These are phyloP conservation scores for Cynoglossus semilaevis DNA, from an alignment of 2,113 vertebrate genomes.

Conservation along the genomic window DNA sequence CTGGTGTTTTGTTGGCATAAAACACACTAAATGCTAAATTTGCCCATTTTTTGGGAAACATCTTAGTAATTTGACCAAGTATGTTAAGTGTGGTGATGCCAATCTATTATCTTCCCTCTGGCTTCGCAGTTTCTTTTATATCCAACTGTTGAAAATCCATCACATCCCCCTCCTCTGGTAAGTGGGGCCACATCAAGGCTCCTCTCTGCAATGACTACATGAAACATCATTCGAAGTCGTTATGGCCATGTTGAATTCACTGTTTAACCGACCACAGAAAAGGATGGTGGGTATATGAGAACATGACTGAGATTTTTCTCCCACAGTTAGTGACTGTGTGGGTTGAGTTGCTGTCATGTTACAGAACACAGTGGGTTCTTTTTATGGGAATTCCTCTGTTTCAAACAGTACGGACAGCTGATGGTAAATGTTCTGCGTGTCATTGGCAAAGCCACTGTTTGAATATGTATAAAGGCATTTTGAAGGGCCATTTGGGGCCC, in stretches of 20 bases:
- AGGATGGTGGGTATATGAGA: slow-evolving; percentile 22
- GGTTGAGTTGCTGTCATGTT: slow-evolving; percentile 12
- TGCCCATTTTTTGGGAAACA: not conserved
- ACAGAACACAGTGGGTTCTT: not conserved
- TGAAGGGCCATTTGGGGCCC: too few relatives aligned
- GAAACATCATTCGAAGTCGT: slow-evolving; percentile 46
- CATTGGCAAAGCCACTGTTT: not conserved
- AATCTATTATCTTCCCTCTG: slow-evolving; percentile 28
- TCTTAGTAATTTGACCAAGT: not conserved
- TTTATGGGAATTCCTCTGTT: not conserved
- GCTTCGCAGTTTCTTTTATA: slow-evolving; percentile 27
- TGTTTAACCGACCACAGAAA: slow-evolving; percentile 39
- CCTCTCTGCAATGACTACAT: slow-evolving; percentile 11
- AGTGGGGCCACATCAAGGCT: slow-evolving; percentile 50
- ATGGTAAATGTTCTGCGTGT: not conserved
- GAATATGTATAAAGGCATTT: too few relatives aligned
- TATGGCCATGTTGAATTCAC: slow-evolving; percentile 31
- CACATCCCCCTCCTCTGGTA: slow-evolving; percentile 20
- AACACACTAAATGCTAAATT: not conserved
- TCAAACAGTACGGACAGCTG: not conserved
- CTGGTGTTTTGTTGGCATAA: not conserved
- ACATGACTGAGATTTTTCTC: slow-evolving; percentile 37
- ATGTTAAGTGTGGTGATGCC: not conserved
- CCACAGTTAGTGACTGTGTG: slow-evolving; percentile 15
- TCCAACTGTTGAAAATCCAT: slow-evolving; percentile 17